Evolutionary conservation across 2,113 vertebrate genomes (phyloP), one percentile per base, ranked within the genome.

Genomic region (Neodontobutis hainanensis): DNA sequence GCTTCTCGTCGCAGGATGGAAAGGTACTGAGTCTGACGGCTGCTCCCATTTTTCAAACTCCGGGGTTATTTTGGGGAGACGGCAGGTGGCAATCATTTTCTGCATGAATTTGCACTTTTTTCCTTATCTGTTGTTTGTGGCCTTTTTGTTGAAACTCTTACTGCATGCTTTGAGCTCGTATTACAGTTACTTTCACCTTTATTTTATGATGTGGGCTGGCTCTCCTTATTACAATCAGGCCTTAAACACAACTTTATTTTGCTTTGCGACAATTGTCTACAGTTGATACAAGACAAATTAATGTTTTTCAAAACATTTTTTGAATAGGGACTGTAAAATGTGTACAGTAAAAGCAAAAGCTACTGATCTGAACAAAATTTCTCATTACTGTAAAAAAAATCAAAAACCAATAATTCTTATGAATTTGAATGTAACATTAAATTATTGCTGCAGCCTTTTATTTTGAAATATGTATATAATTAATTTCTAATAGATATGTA

Each of bases 91-190:
- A 88, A 77, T 89, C 80, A 77, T 81, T 68, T 82, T 64, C 70
- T 48, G 82, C 84, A 84, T 85, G 83, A 60, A 82, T 84, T 85
- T 85, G 80, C 85, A 87, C 85, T 86, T 87, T 83, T 57, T 42
- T 84, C 86, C 80, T 85, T 75, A 60, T 77, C 61, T 72, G 58
- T 83, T 62, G 53, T 82, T 11, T 5, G 77, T 80, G 76, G 76
- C 77, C 68, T 58, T 83, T 84, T 88, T 78, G 66, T 85, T 85
- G 68, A 16, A 70, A 76, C 15, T 73, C 43, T 67, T 72, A 64
- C 57, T 84, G 89, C 91, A 91, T 90, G 90, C 78, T 52, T 10
- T 49, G 48, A 75, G 50, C 56, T 70, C 50, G 36, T 79, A 47
- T 11, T 47, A 42, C 61, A 47, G 62, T 47, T 52, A 45, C 43